Conservation (phyloP, 2,888 invertebrate genomes). For the Clistopyga incitator region DNA sequence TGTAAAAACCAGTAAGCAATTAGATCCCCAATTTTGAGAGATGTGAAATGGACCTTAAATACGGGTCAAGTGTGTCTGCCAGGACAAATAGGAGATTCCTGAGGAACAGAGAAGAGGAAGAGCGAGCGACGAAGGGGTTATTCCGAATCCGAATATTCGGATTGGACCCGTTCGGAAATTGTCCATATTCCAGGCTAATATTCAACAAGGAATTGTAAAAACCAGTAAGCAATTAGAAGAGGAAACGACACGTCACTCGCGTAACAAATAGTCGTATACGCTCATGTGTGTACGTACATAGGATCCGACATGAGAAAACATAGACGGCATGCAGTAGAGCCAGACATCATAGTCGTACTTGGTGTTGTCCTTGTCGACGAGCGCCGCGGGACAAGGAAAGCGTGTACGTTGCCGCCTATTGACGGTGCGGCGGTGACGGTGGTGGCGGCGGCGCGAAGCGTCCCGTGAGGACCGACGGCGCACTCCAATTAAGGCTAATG, state of each 20-base stretch:
- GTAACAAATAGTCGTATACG: slow-evolving; percentile 28
- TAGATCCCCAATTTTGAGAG: too few species aligned
- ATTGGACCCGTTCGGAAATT: background rate
- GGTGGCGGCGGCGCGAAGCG: slow-evolving; percentile 35
- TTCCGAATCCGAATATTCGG: too few species aligned
- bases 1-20: background rate
- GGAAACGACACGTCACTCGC: background rate
- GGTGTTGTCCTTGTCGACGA: slow-evolving; percentile 15
- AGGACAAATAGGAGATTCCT: too few species aligned
- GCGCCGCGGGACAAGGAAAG: slow-evolving; percentile 57
- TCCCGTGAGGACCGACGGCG: slow-evolving; percentile 69
- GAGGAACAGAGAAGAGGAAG: too few species aligned
- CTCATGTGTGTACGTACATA: background rate
- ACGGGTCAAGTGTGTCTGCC: too few species aligned
- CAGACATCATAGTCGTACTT: slow-evolving; percentile 29
- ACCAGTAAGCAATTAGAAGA: background rate
- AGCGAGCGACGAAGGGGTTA: too few species aligned
- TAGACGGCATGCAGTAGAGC: slow-evolving; percentile 27
- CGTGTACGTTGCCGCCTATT: slow-evolving; percentile 51
- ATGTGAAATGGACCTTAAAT: too few species aligned
- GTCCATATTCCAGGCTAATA: background rate
- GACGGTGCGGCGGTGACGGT: slow-evolving; percentile 46
- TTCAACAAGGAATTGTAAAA: background rate
- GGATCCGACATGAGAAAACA: slow-evolving; percentile 27
- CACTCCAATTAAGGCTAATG: slow-evolving; percentile 80